These are phyloP conservation scores for Centrocercus urophasianus DNA, from an alignment of 2,113 vertebrate genomes.

Conservation along the genomic window DNA sequence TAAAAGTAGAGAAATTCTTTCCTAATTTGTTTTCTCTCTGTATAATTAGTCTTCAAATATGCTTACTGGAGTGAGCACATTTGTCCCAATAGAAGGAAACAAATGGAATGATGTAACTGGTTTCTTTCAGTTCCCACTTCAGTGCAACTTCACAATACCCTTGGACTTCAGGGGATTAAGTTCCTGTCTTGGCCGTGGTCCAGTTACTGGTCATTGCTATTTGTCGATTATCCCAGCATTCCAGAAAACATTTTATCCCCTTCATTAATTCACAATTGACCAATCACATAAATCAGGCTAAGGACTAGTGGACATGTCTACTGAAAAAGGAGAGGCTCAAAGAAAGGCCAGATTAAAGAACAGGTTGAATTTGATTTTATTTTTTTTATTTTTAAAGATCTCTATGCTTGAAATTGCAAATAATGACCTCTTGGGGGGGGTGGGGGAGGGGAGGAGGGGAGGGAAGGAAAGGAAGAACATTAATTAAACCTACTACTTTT, in stretches of 20 bases:
- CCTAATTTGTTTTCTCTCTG: conserved; percentile 37
- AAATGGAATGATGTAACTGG: conserved; percentile 70
- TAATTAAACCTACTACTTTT: conserved; percentile 22
- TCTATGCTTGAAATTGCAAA: conserved; percentile 23
- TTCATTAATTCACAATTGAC: conserved; percentile 73
- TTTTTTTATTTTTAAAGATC: neutral
- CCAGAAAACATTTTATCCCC: conserved; percentile 73
- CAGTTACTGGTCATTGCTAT: conserved; percentile 66
- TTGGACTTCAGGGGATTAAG: conserved; percentile 70
- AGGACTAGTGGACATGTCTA: conserved; percentile 52
- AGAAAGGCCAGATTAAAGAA: conserved; percentile 33
- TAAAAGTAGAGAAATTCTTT: conserved; percentile 24
- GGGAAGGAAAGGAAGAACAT: neutral
- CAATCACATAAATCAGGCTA: conserved; percentile 69
- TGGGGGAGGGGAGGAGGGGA: neutral
- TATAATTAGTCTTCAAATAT: conserved; percentile 43
- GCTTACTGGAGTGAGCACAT: conserved; percentile 27
- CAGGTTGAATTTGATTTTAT: conserved; percentile 36
- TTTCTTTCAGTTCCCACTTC: conserved; percentile 70
- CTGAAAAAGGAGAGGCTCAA: conserved; percentile 46
- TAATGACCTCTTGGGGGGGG: neutral
- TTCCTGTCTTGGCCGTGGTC: conserved; percentile 61
- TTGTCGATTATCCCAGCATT: conserved; percentile 64
- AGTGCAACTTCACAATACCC: conserved; percentile 67
- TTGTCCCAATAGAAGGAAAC: conserved; percentile 45